phyloP scores from a whole-genome alignment of 2,113 vertebrate species.

The Scomber colias region DNA sequence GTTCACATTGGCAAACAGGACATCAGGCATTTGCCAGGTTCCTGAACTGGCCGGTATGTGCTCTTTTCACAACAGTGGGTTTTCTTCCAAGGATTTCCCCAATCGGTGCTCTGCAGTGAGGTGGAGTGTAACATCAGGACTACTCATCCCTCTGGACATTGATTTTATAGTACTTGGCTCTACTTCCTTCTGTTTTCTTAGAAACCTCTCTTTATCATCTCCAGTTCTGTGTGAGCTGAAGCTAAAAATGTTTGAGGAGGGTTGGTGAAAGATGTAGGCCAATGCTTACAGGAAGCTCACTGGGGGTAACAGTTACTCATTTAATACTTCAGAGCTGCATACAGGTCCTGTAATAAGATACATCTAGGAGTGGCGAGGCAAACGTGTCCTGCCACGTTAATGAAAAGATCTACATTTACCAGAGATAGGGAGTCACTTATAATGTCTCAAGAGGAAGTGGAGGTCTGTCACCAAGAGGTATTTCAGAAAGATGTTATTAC shows the following conservation, averaged over 20 bases:
- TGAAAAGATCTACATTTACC: too few relatives aligned
- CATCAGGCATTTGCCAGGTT: constrained; percentile 7
- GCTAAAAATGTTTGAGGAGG: not conserved
- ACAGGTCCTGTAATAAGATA: not conserved
- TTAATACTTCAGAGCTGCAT: not conserved
- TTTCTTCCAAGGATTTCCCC: constrained; percentile 23
- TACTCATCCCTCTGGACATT: not conserved
- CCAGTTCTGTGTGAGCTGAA: not conserved
- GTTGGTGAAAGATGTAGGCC: not conserved
- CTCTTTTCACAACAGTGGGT: constrained; percentile 9
- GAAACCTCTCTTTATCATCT: not conserved
- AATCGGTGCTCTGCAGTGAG: constrained; percentile 5
- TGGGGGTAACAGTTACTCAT: not conserved
- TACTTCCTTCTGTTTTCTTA: too few relatives aligned
- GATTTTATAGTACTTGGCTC: not conserved
- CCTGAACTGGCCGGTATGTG: not conserved
- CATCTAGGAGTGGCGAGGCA: not conserved
- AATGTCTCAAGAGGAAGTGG: not conserved
- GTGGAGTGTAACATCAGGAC: not conserved
- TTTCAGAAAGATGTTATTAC: too few relatives aligned
- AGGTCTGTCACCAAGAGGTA: too few relatives aligned
- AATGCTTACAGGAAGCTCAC: not conserved
- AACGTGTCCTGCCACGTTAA: too few relatives aligned
- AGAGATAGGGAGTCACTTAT: not conserved
- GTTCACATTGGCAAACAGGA: not conserved